These are phyloP conservation scores for Halichoerus grypus DNA, from an alignment of 2,113 vertebrate species.

Conservation along the genomic window DNA sequence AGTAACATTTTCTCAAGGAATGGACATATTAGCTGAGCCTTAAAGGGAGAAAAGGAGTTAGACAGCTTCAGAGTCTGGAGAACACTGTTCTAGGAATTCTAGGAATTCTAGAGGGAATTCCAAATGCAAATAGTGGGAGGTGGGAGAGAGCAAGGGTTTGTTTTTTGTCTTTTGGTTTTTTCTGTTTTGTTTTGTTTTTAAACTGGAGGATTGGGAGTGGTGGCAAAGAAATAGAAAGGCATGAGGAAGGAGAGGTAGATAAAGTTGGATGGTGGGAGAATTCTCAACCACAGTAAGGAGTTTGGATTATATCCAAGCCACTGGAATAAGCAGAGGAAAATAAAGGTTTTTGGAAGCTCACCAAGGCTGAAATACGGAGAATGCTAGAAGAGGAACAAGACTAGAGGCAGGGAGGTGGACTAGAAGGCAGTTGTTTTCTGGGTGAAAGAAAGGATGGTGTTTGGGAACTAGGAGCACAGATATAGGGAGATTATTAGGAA, in stretches of 20 bases:
- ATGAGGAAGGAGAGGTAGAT: background rate
- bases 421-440: background rate
- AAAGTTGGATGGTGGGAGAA: background rate
- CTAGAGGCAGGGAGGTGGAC: background rate
- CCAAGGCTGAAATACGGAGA: background rate
- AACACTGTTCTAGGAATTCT: background rate
- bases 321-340: background rate
- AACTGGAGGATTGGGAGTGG: background rate
- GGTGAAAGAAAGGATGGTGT: background rate
- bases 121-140: background rate
- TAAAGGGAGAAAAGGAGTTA: background rate
- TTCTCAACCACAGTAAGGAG: background rate
- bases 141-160: background rate
- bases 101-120: background rate
- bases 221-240: background rate
- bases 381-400: background rate
- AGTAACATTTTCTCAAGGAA: background rate
- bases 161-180: background rate
- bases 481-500: background rate
- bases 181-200: background rate
- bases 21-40: background rate
- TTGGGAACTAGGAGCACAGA: background rate
- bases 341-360: background rate
- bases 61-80: background rate
- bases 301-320: constrained; percentile 19